Base-by-base conservation (phyloP, 2,797 vertebrate species). In the Karalla daura region DNA sequence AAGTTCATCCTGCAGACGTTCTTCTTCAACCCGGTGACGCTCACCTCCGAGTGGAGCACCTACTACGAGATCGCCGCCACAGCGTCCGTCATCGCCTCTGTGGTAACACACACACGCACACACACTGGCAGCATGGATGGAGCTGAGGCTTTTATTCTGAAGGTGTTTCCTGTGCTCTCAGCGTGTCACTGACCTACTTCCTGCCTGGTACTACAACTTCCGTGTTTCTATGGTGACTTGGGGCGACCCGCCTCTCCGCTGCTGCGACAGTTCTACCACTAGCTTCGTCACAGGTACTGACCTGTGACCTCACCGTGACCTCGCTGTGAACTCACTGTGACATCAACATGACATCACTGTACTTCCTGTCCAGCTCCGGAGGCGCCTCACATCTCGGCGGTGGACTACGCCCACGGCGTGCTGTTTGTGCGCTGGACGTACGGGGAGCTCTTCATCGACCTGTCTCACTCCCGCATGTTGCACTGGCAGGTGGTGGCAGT, bases 161-260 rank as follows among this genome's bases (percentile, higher is more conserved):
- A 5, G 28, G 28, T 30, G 28, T 30, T 10, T 6, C 6, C 28
- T 30, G 28, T 30, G 28, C 6, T 30, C 28, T 39, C 86, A 99
- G 98, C 95, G 94, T 80, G 94, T 98, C 68, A 94, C 94, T 2
- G 95, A 96, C 81, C 92, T 99, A 59, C 86, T 98, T 68, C 96
- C 98, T 0, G 98, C 98, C 0, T 98, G 97, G 96, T 97, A 96
- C 69, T 99, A 98, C 72, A 98, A 96, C 81, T 98, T 99, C 40
- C 90, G 97, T 0, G 98, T 99, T 70, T 96, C 95, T 80, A 98
- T 99, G 98, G 96, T 97, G 61, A 97, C 95, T 0, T 98, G 97
- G 97, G 96, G 96, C 9, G 95, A 98, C 3, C 96, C 96, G 0
- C 93, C 96, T 5, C 71, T 95, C 65, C 96, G 93, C 89, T 98